A percentile compares a stretch with the other conserved stretches of the same genome.
phyloP scores from a whole-genome alignment of 2,113 vertebrate genomes.

The Trematocara stigmaticum region DNA sequence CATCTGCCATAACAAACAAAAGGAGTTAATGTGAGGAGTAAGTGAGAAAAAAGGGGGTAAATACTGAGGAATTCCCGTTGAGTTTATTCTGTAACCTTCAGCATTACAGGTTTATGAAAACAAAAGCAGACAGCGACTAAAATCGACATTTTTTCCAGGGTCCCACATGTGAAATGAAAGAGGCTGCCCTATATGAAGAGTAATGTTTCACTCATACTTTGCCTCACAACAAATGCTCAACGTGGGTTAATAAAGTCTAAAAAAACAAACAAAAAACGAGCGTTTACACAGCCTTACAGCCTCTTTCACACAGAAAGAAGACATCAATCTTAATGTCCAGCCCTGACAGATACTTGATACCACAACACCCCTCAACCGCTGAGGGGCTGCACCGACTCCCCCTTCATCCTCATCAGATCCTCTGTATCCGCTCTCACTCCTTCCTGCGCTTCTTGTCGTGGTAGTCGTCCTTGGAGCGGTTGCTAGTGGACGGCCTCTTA shows the following conservation, averaged over 20 bases:
- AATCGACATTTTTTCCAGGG: neutral
- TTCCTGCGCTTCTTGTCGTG: slow-evolving; percentile 97
- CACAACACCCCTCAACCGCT: neutral
- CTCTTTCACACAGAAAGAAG: neutral
- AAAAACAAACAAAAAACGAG: neutral
- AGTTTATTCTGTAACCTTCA: neutral
- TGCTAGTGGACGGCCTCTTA: slow-evolving; percentile 89
- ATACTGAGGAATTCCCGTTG: neutral
- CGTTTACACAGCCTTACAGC: neutral
- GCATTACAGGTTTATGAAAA: neutral
- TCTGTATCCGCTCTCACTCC: slow-evolving; percentile 72
- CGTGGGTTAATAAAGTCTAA: neutral
- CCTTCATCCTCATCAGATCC: neutral
- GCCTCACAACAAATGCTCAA: neutral
- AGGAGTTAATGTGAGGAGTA: neutral
- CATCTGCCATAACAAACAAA: neutral
- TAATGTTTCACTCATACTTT: neutral
- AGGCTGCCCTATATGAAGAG: neutral
- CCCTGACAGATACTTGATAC: neutral
- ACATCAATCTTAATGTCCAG: neutral
- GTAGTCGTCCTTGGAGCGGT: slow-evolving; percentile 92
- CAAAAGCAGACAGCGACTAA: neutral
- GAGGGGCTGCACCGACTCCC: neutral
- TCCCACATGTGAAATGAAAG: neutral
- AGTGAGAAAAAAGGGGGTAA: neutral